phyloP scores from a whole-genome alignment of 2,113 vertebrate genomes.

The Ancistrus triradiatus region DNA sequence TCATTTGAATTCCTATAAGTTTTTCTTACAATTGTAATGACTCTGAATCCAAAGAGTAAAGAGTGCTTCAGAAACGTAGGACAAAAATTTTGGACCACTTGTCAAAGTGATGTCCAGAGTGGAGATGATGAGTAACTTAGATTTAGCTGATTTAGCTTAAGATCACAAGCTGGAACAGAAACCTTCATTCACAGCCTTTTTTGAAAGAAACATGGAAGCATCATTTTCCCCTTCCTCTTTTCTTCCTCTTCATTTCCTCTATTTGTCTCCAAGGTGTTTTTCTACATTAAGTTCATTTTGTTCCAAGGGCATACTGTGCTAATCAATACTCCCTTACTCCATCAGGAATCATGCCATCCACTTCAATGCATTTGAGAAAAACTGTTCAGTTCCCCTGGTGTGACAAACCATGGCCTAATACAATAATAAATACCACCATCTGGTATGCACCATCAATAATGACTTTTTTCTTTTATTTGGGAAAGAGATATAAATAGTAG shows the following conservation, averaged over 20 bases:
- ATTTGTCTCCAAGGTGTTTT: conserved; percentile 8
- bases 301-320: conserved; percentile 51
- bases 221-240: not conserved
- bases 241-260: conserved; percentile 8
- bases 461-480: conserved; percentile 41
- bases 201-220: not conserved
- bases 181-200: no score
- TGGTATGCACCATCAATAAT: conserved; percentile 51
- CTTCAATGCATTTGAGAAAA: conserved; percentile 26
- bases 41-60: no score
- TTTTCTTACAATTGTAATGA: no score
- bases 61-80: no score
- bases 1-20: no score
- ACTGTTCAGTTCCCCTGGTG: conserved; percentile 33
- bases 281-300: conserved; percentile 49
- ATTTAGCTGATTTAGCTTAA: no score
- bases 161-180: no score
- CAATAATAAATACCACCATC: conserved; percentile 57
- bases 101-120: no score
- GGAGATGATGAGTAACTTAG: no score
- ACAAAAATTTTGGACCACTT: no score
- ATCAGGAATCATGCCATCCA: conserved; percentile 38
- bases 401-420: conserved; percentile 47
- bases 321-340: conserved; percentile 44
- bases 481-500: not conserved